Evolutionary conservation across 2,113 vertebrate species (phyloP), one percentile per base, ranked within the genome.

Genomic region (Percopsis transmontana): DNA sequence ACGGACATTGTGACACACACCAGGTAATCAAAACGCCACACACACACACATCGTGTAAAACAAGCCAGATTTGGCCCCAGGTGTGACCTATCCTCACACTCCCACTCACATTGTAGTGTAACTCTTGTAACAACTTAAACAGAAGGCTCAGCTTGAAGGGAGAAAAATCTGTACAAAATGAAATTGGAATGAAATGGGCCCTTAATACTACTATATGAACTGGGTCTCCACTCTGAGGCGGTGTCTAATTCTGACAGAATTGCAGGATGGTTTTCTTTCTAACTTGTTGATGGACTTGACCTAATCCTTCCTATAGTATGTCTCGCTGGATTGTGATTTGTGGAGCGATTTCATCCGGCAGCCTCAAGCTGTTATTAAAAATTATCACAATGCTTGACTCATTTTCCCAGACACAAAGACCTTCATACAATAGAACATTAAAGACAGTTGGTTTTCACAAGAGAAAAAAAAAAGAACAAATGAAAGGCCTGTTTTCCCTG

Each of bases 1-100:
- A 99, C 97, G 0, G 97, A 99, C 77, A 99, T 99, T 0, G 97
- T 99, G 71, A 99, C 97, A 68, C 96, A 99, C 80, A 99, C 96
- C 23, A 96, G 97, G 97, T 98, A 91, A 75, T 82, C 72, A 44
- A n/a, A 73, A 57, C 10, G 6, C 13, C 14, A 15, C 24, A 11
- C 24, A 62, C 2, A 45, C 11, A 16, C 42, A 45, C 4, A 12
- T 16, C 2, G 15, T 45, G 11, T 16, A 12, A 45, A 14, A 16
- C 12, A 45, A 4, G 15, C 3, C 42, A 14, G 3, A 14, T 45
- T 16, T 14, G 42, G 42, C 42, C 42, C 42, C 42, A 45, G 15
- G 42, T 45, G 15, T 45, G 15, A 45, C n/a, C n/a, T 14, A 45
- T 12, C 12, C 11, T 45, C 8, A 6, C 27, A 33, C 27, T 6